phyloP scores from a whole-genome alignment of 2,797 vertebrate species.

The Myotis findleyi region DNA sequence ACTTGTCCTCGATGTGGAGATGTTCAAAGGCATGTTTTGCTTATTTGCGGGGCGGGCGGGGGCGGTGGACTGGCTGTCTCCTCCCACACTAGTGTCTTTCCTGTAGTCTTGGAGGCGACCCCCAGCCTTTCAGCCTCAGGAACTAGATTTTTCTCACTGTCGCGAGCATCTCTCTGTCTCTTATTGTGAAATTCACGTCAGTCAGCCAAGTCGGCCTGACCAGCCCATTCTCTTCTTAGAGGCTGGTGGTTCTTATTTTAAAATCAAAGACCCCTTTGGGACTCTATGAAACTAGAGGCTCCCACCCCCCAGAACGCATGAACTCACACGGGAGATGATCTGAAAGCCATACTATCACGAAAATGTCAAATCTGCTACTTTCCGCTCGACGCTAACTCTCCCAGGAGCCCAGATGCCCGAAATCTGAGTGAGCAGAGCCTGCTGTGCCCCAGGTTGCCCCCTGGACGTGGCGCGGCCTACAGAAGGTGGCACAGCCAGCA shows the following conservation, averaged over 20 bases:
- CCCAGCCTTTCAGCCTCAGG: not conserved
- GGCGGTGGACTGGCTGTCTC: not conserved
- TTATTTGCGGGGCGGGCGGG: not conserved
- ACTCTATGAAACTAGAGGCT: not conserved
- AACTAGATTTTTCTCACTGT: not conserved
- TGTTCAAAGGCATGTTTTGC: not conserved
- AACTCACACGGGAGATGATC: not conserved
- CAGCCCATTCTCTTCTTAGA: not conserved
- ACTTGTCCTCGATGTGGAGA: not conserved
- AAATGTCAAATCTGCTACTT: not conserved
- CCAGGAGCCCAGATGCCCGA: not conserved
- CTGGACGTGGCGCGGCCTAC: rapidly evolving
- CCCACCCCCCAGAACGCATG: not conserved
- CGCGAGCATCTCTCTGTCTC: not conserved
- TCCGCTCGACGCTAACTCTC: not conserved
- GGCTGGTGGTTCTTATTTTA: not conserved
- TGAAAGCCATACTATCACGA: not conserved
- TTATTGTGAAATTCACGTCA: not conserved
- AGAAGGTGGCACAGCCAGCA: rapidly evolving
- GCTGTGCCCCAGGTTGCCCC: rapidly evolving
- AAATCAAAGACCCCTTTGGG: not conserved
- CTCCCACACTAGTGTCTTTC: not conserved
- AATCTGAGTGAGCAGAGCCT: not conserved
- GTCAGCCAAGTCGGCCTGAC: not conserved
- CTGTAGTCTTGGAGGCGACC: not conserved